These are phyloP conservation scores for Drosophila aldrichi DNA, from an alignment of 2,888 invertebrate genomes.

Conservation along the genomic window DNA sequence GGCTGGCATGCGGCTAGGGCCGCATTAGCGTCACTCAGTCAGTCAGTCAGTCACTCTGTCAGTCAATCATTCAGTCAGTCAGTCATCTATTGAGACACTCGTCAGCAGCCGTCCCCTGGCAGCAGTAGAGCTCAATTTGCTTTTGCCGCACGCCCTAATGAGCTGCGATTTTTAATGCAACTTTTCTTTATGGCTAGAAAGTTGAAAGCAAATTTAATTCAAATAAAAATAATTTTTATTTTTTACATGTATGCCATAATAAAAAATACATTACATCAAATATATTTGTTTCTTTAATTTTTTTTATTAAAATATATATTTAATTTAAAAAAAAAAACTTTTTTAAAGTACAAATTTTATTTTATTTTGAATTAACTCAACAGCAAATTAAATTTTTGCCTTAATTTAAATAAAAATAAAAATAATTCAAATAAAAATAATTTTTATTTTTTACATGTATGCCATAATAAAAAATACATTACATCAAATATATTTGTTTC, in stretches of 20 bases:
- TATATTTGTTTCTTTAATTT: no score
- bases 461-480: no score
- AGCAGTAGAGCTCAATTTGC: background rate
- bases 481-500: no score
- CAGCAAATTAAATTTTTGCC: no score
- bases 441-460: no score
- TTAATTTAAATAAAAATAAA: no score
- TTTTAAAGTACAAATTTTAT: no score
- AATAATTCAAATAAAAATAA: background rate
- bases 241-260: no score
- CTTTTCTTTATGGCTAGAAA: background rate
- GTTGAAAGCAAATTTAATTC: background rate
- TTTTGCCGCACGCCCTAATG: constrained; percentile 35
- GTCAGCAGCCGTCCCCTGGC: constrained; percentile 11
- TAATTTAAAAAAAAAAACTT: no score
- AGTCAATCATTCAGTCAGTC: constrained; percentile 19
- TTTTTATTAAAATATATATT: no score
- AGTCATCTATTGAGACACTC: constrained; percentile 22
- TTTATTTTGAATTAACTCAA: no score
- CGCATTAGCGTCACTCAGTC: constrained; percentile 34
- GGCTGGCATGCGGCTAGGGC: constrained; percentile 31
- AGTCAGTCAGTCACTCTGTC: constrained; percentile 32
- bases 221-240: background rate
- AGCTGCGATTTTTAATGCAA: constrained; percentile 34
- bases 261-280: no score